phyloP scores from a whole-genome alignment of 30 jellyfish, hydroid and myxozoan species.

The Clytia hemisphaerica region DNA sequence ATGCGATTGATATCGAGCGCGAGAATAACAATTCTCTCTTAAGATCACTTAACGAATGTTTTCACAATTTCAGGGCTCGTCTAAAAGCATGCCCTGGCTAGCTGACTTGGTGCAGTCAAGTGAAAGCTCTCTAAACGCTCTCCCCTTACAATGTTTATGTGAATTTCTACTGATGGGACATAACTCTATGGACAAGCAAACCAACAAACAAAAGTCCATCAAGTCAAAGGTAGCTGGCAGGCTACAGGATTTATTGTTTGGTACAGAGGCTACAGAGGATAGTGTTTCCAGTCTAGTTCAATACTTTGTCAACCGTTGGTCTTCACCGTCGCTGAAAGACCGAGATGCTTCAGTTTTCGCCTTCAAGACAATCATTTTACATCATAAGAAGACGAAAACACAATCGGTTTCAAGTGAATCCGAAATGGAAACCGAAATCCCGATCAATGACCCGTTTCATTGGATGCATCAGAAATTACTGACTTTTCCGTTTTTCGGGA shows the following conservation, averaged over 20 bases:
- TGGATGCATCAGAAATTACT: conserved; percentile 66
- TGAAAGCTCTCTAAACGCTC: conserved; percentile 70
- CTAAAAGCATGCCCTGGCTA: conserved; percentile 90
- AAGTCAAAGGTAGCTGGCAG: conserved; percentile 52
- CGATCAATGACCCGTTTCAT: conserved; percentile 9
- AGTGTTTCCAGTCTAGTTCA: conserved; percentile 56
- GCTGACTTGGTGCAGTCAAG: conserved; percentile 88
- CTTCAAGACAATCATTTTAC: background rate
- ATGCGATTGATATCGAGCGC: no score
- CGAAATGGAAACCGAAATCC: background rate
- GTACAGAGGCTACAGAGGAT: conserved; percentile 63
- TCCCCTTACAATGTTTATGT: conserved; percentile 81
- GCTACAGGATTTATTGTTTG: conserved; percentile 52
- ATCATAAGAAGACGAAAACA: conserved; percentile 6
- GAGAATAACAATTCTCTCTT: no score
- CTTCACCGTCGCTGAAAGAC: conserved; percentile 63
- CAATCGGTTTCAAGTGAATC: background rate
- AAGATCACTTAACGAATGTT: background rate
- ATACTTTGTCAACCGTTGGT: conserved; percentile 62
- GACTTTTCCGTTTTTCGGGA: conserved; percentile 31
- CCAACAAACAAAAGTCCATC: conserved; percentile 1
- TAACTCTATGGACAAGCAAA: background rate
- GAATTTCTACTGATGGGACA: conserved; percentile 76
- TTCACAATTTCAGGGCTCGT: conserved; percentile 51
- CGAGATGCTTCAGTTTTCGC: conserved; percentile 78